Evolutionary conservation across 2,113 vertebrate genomes (phyloP), one percentile per base, ranked within the genome.

Genomic region (Delphinapterus leucas): DNA sequence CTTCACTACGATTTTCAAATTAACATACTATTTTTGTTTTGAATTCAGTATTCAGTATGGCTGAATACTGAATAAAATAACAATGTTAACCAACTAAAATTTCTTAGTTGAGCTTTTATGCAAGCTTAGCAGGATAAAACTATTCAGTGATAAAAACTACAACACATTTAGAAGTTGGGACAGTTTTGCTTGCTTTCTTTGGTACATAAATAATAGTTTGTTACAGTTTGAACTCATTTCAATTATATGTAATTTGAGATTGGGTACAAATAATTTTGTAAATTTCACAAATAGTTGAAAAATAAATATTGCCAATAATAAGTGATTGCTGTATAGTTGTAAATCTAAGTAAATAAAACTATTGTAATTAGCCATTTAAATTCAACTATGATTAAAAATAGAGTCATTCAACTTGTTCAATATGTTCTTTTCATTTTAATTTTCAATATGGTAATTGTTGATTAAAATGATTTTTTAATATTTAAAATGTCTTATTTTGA

Each of bases 321-420:
- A 55, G 33, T 67, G 73, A 73, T 25, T 12, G 77, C 36, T 79
- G 53, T 4, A 21, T 26, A 87, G 25, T 20, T 87, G 13, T 41
- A 58, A 55, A 88, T 91, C 33, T 70, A 81, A 76, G 21, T 67
- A 95, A 86, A 49, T 86, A 88, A 90, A 73, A 90, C 60, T 71
- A 53, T 33, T 77, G 33, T 63, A 88, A 80, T 68, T 60, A 68
- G 11, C 7, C 49, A 89, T 84, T 77, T 89, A 96, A 68, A 89
- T 67, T 49, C 33, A 80, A 73, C 28, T 81, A 26, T 58, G 11
- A 85, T 55, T 80, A 17, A 85, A 60, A 82, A 38, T 76, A 17
- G 60, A 92, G 38, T 71, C 11, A 83, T 58, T 83, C 4, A 31
- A 65, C 4, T 73, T 79, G 12, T 73, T 92, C n/a, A 81, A 49